Percentiles rank a stretch among this genome's conserved stretches.
Conservation (phyloP, 2,888 invertebrate genomes). For the Lycophotia porphyrea region DNA sequence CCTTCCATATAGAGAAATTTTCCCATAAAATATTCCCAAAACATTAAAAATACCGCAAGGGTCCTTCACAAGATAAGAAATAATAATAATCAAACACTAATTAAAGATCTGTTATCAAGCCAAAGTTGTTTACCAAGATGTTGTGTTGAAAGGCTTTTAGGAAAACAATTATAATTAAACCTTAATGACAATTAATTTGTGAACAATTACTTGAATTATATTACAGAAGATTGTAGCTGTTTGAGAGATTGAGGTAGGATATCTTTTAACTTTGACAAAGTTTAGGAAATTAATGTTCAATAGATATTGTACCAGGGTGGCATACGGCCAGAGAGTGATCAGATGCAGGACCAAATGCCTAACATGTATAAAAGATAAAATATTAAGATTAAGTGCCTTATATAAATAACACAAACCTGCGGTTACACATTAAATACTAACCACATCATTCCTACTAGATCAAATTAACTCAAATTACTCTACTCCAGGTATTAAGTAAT, state of each 20-base stretch:
- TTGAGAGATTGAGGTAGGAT: neutral
- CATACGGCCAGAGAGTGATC: neutral
- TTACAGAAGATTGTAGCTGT: slow-evolving; percentile 12
- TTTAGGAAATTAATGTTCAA: neutral
- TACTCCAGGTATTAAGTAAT: slow-evolving; percentile 30
- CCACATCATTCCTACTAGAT: slow-evolving; percentile 6
- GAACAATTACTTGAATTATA: slow-evolving; percentile 32
- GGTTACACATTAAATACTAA: neutral
- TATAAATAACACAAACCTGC: neutral
- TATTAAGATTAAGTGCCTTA: neutral
- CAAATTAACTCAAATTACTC: slow-evolving; percentile 34
- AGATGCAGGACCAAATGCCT: neutral
- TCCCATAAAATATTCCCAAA: neutral
- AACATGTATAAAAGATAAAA: neutral
- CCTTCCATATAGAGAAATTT: no score
- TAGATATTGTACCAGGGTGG: no score
- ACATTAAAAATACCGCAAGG: neutral
- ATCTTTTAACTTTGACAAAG: neutral
- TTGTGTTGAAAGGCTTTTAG: slow-evolving; percentile 19
- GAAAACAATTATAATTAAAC: slow-evolving; percentile 34
- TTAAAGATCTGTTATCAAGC: slow-evolving; percentile 23
- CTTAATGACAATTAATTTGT: slow-evolving; percentile 40
- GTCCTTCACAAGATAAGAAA: neutral
- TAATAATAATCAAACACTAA: slow-evolving; percentile 13
- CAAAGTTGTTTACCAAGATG: slow-evolving; percentile 38